Base-by-base conservation (phyloP, 2,113 vertebrate genomes). In the Antennarius striatus region DNA sequence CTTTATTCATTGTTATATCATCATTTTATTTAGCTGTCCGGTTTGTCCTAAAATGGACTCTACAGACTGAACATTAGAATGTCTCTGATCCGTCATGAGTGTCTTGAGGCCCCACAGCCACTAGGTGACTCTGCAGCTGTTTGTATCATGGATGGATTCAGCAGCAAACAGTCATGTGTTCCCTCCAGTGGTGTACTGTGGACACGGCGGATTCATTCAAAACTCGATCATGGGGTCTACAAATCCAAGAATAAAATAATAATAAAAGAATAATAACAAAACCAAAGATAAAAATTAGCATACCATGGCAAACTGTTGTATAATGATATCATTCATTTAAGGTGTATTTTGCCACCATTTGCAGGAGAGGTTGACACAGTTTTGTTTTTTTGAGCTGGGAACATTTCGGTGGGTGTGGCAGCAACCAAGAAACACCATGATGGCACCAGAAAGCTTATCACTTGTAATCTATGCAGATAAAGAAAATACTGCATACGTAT, bases 1-100 rank as follows among this genome's bases (percentile, higher is more conserved):
- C 90, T 91, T 93, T 89, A 86, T 75, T 83, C 61, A 65, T 72
- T 48, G 53, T 71, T 86, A 71, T 89, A 65, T 59, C 75, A 46
- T 12, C 73, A 77, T 77, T 77, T 76, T 45, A 80, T 88, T 81
- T 87, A 77, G 75, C 32, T 36, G 7, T 36, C 32, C 32, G 7
- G 32, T 7, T 36, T 36, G 5, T 36, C 32, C 32, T 64, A 63
- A 57, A 32, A 2, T 45, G 47, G 56, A 63, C 56, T 55, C 29
- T 40, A 13, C 28, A 13, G 10, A 28, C 48, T 49, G 48, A 49
- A 49, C 3, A 3, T 36, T 43, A 43, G 42, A 43, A 12, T 5
- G 42, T 15, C 4, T 15, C 3, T 14, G 32, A 49, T 32, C 46
- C 15, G 11, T 17, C 29, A 3, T 10, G 1, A 45, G 11, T 29